phyloP scores from a whole-genome alignment of 2,797 vertebrate genomes.

The Novumbra hubbsi region DNA sequence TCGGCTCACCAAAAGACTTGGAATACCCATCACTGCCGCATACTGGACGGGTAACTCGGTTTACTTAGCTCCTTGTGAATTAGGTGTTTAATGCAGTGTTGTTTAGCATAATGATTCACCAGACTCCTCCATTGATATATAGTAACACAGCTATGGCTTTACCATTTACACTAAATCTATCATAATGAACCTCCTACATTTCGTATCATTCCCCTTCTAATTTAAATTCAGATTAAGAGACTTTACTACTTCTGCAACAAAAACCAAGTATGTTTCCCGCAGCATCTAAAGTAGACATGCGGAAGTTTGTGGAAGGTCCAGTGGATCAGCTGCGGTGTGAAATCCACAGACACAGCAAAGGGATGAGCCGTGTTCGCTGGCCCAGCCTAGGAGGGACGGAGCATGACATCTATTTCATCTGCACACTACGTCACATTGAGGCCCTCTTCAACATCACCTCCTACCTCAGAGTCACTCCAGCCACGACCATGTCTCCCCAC shows the following conservation, averaged over 20 bases:
- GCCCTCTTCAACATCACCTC: constrained; percentile 51
- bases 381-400: constrained; percentile 49
- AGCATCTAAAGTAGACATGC: constrained; percentile 69
- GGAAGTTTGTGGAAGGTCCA: constrained; percentile 39
- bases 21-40: no score
- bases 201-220: no score
- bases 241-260: no score
- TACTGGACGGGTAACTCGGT: neutral
- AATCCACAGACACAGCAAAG: constrained; percentile 65
- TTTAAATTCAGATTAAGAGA: no score
- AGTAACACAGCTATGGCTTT: no score
- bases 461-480: constrained; percentile 66
- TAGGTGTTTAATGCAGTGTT: neutral
- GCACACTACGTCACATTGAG: constrained; percentile 56
- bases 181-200: no score
- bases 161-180: no score
- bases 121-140: neutral
- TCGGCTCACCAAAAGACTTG: no score
- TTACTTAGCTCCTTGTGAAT: neutral
- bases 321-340: constrained; percentile 64
- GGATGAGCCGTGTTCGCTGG: constrained; percentile 67
- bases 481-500: constrained; percentile 25
- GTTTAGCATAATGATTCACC: neutral
- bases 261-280: neutral
- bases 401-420: constrained; percentile 69